These are phyloP conservation scores for Periplaneta americana DNA, from an alignment of 1,140 invertebrate species.

Conservation along the genomic window DNA sequence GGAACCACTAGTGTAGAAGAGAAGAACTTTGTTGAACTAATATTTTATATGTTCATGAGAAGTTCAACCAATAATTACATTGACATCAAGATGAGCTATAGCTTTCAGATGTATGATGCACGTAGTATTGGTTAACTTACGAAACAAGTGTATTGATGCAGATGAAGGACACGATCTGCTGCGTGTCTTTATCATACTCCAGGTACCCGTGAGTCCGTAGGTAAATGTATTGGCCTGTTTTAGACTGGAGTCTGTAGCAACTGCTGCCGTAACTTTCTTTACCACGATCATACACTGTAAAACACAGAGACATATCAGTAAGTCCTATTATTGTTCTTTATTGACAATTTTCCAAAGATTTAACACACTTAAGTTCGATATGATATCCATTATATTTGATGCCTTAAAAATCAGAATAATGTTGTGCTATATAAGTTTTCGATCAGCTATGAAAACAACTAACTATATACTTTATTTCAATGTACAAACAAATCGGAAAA, in stretches of 20 bases:
- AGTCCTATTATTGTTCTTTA: no score
- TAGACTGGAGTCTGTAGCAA: slow-evolving; percentile 72
- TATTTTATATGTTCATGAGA: background rate
- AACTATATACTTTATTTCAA: no score
- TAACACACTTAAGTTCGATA: no score
- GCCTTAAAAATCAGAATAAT: no score
- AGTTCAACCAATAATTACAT: background rate
- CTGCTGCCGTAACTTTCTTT: slow-evolving; percentile 65
- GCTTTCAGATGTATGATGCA: background rate
- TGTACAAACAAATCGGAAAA: no score
- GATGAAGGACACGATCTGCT: slow-evolving; percentile 71
- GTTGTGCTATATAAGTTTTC: no score
- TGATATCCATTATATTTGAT: no score
- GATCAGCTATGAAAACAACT: no score
- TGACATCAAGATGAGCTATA: background rate
- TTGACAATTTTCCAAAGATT: no score
- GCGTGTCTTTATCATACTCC: slow-evolving; percentile 63
- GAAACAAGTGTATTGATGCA: slow-evolving; percentile 78
- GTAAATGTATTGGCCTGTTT: slow-evolving; percentile 74
- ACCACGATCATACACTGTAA: slow-evolving; percentile 73
- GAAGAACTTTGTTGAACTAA: no score
- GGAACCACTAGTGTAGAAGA: no score
- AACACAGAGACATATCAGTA: no score
- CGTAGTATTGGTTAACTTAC: slow-evolving; percentile 36
- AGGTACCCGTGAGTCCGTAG: slow-evolving; percentile 71